These are phyloP conservation scores for Sinotaia quadrata DNA, from an alignment of 2,888 invertebrate genomes.

Conservation along the genomic window DNA sequence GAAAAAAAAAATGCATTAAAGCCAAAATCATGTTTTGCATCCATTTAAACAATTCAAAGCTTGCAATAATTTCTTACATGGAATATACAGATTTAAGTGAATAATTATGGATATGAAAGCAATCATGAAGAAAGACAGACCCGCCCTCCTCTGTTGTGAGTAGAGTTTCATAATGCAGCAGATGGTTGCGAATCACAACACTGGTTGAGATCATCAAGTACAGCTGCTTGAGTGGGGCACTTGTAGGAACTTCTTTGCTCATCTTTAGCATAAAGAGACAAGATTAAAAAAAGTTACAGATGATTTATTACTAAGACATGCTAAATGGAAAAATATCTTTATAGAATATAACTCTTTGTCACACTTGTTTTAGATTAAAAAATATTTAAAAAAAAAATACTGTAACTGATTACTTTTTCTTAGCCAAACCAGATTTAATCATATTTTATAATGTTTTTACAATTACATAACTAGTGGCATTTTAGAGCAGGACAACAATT, in stretches of 20 bases:
- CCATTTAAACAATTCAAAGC: too few species aligned
- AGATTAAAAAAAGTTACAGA: neutral
- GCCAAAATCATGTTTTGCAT: too few species aligned
- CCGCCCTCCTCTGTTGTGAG: slow-evolving; percentile 56
- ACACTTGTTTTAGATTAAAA: too few species aligned
- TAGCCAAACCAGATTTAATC: too few species aligned
- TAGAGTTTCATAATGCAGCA: slow-evolving; percentile 60
- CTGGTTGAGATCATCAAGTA: slow-evolving; percentile 62
- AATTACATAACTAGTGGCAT: too few species aligned
- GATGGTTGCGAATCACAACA: slow-evolving; percentile 62
- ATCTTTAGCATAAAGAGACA: slow-evolving; percentile 41
- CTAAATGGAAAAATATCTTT: neutral
- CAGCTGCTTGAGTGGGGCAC: slow-evolving; percentile 52
- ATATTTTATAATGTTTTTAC: too few species aligned
- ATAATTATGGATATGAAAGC: neutral
- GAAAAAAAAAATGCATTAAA: too few species aligned
- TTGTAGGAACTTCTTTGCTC: slow-evolving; percentile 53
- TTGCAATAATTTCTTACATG: too few species aligned
- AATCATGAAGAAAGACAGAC: slow-evolving; percentile 35
- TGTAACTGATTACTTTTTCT: too few species aligned
- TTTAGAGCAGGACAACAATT: too few species aligned
- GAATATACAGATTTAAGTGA: too few species aligned
- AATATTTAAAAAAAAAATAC: too few species aligned
- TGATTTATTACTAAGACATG: neutral
- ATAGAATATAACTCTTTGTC: neutral